Evolutionary conservation across 2,113 vertebrate species (phyloP).

Genomic region (Oryzias curvinotus): DNA sequence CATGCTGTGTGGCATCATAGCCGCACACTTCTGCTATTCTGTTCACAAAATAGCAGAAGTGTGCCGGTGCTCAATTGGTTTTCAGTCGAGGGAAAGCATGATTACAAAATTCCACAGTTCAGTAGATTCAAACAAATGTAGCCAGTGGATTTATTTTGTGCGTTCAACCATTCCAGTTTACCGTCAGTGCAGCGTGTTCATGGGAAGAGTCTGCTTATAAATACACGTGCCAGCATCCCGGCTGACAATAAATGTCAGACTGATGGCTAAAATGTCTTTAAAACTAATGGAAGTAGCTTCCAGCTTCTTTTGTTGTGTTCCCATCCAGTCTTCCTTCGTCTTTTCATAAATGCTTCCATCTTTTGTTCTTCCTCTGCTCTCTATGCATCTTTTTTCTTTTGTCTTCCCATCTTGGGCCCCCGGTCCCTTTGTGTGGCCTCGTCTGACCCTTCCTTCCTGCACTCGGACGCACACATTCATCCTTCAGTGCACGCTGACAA

Average conservation of each 20-base stretch:
- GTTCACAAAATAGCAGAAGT: conserved; percentile 40
- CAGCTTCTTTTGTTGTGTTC: conserved; percentile 55
- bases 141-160: neutral
- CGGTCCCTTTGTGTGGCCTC: conserved; percentile 37
- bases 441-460: conserved; percentile 49
- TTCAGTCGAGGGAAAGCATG: conserved; percentile 10
- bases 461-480: conserved; percentile 14
- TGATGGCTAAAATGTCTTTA: conserved; percentile 23
- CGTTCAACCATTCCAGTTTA: conserved; percentile 12
- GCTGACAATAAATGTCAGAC: conserved; percentile 4
- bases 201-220: conserved; percentile 6
- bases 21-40: conserved; percentile 29
- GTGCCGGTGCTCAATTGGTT: conserved; percentile 26
- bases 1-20: conserved; percentile 26
- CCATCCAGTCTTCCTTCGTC: conserved; percentile 11
- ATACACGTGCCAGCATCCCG: conserved; percentile 33
- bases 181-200: conserved; percentile 2
- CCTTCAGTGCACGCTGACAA: conserved; percentile 12
- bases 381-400: conserved; percentile 40
- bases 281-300: conserved; percentile 57
- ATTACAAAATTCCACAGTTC: conserved; percentile 22
- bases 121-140: conserved; percentile 15
- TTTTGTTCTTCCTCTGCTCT: conserved; percentile 47
- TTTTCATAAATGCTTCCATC: conserved; percentile 52
- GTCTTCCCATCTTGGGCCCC: conserved; percentile 45